phyloP scores from a whole-genome alignment of 2,888 invertebrate genomes.

The Sphaerophoria rueppellii region DNA sequence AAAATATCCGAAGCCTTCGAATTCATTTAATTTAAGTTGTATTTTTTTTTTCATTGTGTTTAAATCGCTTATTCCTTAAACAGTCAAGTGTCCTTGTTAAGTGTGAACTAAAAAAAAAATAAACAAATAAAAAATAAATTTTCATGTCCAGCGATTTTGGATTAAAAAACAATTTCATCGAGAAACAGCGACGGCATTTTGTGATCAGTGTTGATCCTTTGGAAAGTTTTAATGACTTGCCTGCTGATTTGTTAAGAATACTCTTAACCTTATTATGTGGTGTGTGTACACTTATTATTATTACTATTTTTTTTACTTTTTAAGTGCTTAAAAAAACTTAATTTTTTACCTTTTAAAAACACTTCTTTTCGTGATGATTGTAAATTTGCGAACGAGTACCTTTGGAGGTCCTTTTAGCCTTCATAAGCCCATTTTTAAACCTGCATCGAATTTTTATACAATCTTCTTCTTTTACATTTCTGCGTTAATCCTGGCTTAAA shows the following conservation, averaged over 20 bases:
- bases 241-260: conserved; percentile 67
- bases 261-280: conserved; percentile 71
- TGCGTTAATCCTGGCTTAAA: conserved; percentile 4
- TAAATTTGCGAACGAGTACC: too few species aligned
- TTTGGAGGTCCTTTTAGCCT: not conserved
- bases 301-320: not conserved
- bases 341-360: too few species aligned
- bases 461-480: not conserved
- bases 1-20: conserved; percentile 28
- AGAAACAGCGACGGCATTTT: conserved; percentile 42
- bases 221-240: conserved; percentile 48
- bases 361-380: too few species aligned
- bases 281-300: conserved; percentile 57
- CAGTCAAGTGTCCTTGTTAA: not conserved
- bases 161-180: conserved; percentile 45
- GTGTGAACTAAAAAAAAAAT: conserved; percentile 9
- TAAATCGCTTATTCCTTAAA: not conserved
- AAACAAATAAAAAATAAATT: not conserved
- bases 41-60: not conserved
- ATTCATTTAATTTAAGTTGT: not conserved
- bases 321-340: not conserved
- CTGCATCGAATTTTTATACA: not conserved
- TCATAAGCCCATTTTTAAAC: conserved; percentile 23
- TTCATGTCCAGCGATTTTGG: conserved; percentile 57
- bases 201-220: conserved; percentile 46